Conservation (phyloP, 2,797 vertebrate genomes). For the Kryptolebias ocellatus region DNA sequence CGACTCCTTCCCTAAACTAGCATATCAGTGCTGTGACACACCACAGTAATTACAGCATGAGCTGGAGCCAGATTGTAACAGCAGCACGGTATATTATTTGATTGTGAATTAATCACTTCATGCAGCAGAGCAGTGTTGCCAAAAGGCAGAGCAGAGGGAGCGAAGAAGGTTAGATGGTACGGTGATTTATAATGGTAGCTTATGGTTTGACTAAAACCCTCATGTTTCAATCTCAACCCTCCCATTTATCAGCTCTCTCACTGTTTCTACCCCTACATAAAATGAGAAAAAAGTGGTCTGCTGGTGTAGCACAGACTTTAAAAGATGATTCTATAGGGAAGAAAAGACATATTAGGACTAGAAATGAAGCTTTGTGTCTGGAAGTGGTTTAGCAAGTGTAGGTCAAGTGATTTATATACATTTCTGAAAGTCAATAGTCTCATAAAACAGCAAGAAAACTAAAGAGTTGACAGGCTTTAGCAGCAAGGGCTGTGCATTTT, state of each 20-base stretch:
- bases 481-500: not conserved
- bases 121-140: conserved; percentile 26
- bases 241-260: conserved; percentile 11
- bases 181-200: conserved; percentile 46
- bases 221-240: conserved; percentile 29
- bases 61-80: conserved; percentile 26
- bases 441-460: not conserved
- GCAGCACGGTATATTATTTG: conserved; percentile 30
- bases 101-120: conserved; percentile 47
- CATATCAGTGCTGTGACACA: conserved; percentile 27
- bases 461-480: not conserved
- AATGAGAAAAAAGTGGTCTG: conserved; percentile 35
- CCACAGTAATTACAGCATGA: conserved; percentile 46
- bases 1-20: conserved; percentile 14
- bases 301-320: conserved; percentile 6
- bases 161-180: conserved; percentile 23
- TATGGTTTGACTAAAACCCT: conserved; percentile 31
- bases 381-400: not conserved
- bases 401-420: not conserved
- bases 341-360: not conserved
- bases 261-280: conserved; percentile 3
- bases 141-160: conserved; percentile 18
- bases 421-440: not conserved
- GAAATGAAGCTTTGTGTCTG: not conserved
- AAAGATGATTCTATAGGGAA: conserved; percentile 12